These are phyloP conservation scores for Drosophila anceps DNA, from an alignment of 2,888 invertebrate genomes.

Conservation along the genomic window DNA sequence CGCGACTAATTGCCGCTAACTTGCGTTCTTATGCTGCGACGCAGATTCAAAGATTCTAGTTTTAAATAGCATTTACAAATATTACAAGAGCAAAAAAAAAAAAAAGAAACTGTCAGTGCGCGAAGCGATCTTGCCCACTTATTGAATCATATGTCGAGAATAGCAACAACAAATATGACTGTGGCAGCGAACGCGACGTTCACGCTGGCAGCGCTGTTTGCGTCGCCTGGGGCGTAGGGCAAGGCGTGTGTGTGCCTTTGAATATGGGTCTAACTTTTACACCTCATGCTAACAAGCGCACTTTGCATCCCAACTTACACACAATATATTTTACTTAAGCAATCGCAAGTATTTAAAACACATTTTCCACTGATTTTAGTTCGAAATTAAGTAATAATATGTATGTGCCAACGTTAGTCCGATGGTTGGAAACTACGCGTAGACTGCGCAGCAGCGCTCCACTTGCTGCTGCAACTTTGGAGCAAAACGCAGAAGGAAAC, in stretches of 20 bases:
- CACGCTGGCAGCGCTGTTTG: conserved; percentile 46
- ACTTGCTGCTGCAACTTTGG: conserved; percentile 36
- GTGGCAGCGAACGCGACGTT: conserved; percentile 42
- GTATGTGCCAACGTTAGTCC: conserved; percentile 22
- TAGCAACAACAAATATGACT: conserved; percentile 82
- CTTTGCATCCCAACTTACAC: conserved; percentile 10
- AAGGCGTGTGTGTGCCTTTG: conserved; percentile 39
- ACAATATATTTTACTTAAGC: conserved; percentile 5
- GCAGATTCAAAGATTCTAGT: conserved; percentile 40
- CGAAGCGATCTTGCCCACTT: conserved; percentile 66
- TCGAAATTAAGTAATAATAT: conserved; percentile 63
- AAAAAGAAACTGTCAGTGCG: conserved; percentile 48
- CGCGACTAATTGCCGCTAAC: conserved; percentile 46
- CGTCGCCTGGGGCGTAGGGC: conserved; percentile 51
- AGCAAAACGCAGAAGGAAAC: not conserved
- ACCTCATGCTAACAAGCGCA: not conserved
- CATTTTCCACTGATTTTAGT: conserved; percentile 11
- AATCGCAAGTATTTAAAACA: not conserved
- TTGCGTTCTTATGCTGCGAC: conserved; percentile 33
- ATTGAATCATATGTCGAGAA: conserved; percentile 85
- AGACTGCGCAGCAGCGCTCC: conserved; percentile 55
- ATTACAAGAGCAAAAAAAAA: conserved; percentile 54
- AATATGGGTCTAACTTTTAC: conserved; percentile 9
- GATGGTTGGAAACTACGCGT: conserved; percentile 71
- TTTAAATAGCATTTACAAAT: conserved; percentile 67